phyloP scores from a whole-genome alignment of 2,888 invertebrate genomes.

The Beris chalybata region DNA sequence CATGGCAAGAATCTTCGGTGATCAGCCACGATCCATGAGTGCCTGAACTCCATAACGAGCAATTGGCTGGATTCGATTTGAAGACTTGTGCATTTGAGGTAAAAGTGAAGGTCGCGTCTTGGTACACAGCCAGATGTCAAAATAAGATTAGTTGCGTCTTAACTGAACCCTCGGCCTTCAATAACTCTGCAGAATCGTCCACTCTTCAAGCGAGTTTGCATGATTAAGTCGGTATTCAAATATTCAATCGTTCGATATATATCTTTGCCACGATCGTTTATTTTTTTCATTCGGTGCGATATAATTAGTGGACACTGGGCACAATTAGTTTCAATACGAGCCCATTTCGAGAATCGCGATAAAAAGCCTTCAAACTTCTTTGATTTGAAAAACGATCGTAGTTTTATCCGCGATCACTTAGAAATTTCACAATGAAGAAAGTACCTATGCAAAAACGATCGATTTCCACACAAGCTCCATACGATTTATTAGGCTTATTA shows the following conservation, averaged over 20 bases:
- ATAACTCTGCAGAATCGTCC: no score
- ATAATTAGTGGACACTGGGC: no score
- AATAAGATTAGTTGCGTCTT: slow-evolving; percentile 10
- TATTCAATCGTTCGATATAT: no score
- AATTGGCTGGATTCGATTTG: slow-evolving; percentile 15
- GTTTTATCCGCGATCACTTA: slow-evolving; percentile 8
- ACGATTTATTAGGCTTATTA: slow-evolving; percentile 28
- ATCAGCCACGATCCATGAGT: slow-evolving; percentile 7
- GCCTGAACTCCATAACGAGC: slow-evolving; percentile 1
- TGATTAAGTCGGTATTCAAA: no score
- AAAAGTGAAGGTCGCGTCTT: slow-evolving; percentile 22
- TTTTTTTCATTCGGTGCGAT: no score
- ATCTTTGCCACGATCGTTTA: no score
- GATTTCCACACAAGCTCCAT: background rate
- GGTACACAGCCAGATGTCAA: slow-evolving; percentile 10
- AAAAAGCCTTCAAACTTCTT: no score
- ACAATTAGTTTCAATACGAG: no score
- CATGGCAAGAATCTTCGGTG: slow-evolving; percentile 4
- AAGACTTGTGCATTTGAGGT: slow-evolving; percentile 9
- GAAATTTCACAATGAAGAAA: slow-evolving; percentile 12
- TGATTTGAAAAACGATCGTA: background rate
- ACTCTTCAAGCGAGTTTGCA: no score
- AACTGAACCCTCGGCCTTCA: no score
- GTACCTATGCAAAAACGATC: slow-evolving; percentile 14
- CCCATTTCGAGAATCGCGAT: no score